Evolutionary conservation across 2,888 invertebrate species (phyloP), one percentile per base, ranked within the genome.

Genomic region (Argyresthia albistria): DNA sequence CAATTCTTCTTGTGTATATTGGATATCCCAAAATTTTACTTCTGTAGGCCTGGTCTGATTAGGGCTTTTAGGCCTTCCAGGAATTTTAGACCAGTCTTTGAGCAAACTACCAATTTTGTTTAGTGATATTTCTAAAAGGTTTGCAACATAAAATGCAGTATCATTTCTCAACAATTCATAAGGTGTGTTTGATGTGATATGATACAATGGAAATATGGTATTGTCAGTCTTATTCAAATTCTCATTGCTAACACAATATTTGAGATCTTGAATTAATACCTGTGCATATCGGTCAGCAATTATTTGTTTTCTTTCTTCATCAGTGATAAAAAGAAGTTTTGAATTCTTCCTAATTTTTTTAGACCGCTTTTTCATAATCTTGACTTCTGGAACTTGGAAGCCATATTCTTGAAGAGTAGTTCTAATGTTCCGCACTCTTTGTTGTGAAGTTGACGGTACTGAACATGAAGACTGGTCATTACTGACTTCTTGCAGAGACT

Each of bases 61-160:
- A 1, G 92, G 92, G 52, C 91, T 90, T 10, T 65, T 60, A 50
- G 91, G 91, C 54, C 93, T 79, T 0, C 93, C 92, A 4, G 90
- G 90, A 61, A 93, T 92, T 48, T 77, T 64, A 25, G 76, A 69
- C 91, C 92, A 92, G 63, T 90, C 82, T 70, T 82, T 90, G n/a
- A 93, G 67, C 52, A 91, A 73, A 65, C 74, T 73, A 16, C 90
- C 88, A 42, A 77, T 70, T 58, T 72, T 76, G 46, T 67, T 64
- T 46, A 51, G 60, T 39, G 76, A 73, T 49, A 76, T 77, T 55
- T 88, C 76, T 46, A 92, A 62, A 46, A 91, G 68, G 53, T 76
- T 65, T 14, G 69, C 57, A 4, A 89, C 75, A 71, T 89, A 90
- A 62, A 82, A 90, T n/a, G 72, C 55, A 15, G 66, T 58, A 50